These are phyloP conservation scores for Actinopyga echinites DNA, from an alignment of 53 echinoderm and acorn worm genomes.

Conservation along the genomic window DNA sequence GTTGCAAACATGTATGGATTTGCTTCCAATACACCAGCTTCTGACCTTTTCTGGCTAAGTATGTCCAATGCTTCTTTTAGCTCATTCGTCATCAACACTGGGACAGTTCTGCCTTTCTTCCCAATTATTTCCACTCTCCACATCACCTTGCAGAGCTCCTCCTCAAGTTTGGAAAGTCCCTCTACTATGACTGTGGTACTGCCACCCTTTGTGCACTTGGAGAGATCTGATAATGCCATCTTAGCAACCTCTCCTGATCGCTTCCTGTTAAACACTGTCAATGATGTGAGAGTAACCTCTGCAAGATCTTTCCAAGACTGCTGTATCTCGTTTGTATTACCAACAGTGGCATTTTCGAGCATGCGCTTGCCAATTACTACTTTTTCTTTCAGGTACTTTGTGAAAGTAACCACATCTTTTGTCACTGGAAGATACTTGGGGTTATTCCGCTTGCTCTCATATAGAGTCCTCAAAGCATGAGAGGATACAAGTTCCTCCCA, in stretches of 20 bases:
- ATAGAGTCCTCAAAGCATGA: conserved; percentile 44
- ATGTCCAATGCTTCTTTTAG: conserved; percentile 55
- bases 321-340: neutral
- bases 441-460: conserved; percentile 58
- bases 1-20: conserved; percentile 64
- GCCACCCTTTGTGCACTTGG: conserved; percentile 50
- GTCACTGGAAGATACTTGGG: conserved; percentile 69
- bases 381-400: conserved; percentile 51
- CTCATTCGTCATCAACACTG: conserved; percentile 62
- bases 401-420: conserved; percentile 56
- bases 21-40: conserved; percentile 46
- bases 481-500: neutral
- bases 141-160: conserved; percentile 49
- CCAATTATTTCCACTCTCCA: conserved; percentile 68
- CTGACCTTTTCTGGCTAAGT: conserved; percentile 52
- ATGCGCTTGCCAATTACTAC: neutral
- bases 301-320: conserved; percentile 55
- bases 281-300: conserved; percentile 42
- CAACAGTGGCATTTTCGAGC: neutral
- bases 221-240: conserved; percentile 58
- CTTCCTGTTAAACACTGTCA: conserved; percentile 69
- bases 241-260: conserved; percentile 74
- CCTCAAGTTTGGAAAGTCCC: conserved; percentile 63
- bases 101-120: conserved; percentile 66
- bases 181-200: conserved; percentile 33